Evolutionary conservation across 2,113 vertebrate species (phyloP).

Genomic region (Chlorodrepanis virens): DNA sequence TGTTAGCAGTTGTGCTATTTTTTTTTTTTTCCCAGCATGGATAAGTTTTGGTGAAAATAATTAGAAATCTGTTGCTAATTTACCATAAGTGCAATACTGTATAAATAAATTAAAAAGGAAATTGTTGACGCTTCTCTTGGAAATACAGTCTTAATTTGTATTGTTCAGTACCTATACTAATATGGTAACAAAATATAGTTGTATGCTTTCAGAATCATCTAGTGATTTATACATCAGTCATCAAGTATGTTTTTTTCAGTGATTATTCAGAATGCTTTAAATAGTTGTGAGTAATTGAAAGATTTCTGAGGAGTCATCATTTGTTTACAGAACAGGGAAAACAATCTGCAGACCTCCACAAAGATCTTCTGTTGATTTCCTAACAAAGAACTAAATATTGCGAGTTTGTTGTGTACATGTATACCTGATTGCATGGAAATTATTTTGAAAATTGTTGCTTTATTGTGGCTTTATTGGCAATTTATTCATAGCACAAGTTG

Average conservation of each 20-base stretch:
- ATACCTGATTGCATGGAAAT: neutral
- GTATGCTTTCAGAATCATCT: neutral
- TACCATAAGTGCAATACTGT: neutral
- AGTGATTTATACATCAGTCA: slow-evolving; percentile 6
- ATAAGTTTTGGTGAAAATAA: neutral
- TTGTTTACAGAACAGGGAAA: slow-evolving; percentile 11
- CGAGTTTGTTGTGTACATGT: neutral
- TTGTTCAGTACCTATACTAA: neutral
- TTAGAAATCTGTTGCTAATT: neutral
- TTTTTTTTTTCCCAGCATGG: neutral
- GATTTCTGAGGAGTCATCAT: neutral
- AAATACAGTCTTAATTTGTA: neutral
- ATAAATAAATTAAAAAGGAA: neutral
- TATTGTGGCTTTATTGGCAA: neutral
- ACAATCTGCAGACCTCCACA: neutral
- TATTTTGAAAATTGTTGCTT: neutral
- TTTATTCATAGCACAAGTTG: neutral
- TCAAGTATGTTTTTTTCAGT: neutral
- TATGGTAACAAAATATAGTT: neutral
- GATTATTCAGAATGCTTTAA: slow-evolving; percentile 25
- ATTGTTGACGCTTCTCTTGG: neutral
- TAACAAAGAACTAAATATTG: neutral
- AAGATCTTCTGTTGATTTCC: neutral
- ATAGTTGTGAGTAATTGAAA: slow-evolving; percentile 20
- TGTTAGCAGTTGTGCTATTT: neutral